These are phyloP conservation scores for Diaprepes abbreviatus DNA, from an alignment of 2,888 invertebrate genomes.

Conservation along the genomic window DNA sequence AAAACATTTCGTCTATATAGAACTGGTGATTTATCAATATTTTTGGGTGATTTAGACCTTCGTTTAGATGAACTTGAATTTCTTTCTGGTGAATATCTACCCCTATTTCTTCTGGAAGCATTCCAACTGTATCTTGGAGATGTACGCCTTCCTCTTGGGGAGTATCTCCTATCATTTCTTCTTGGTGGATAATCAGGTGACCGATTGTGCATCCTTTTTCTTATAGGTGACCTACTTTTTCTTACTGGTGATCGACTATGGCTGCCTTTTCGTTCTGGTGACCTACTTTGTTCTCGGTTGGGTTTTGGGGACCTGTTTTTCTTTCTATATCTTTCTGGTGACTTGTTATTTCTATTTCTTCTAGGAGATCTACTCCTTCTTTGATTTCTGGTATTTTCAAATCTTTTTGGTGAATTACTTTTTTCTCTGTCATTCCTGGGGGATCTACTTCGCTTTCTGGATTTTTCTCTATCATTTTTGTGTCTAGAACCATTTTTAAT, in stretches of 20 bases:
- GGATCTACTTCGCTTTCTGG: slow-evolving; percentile 8
- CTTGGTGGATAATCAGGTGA: neutral
- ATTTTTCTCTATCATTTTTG: slow-evolving; percentile 12
- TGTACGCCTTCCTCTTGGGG: neutral
- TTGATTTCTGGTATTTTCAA: neutral
- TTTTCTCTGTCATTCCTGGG: slow-evolving; percentile 4
- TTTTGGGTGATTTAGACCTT: slow-evolving; percentile 23
- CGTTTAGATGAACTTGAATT: neutral
- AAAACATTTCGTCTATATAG: neutral
- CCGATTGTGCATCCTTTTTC: too few relatives aligned
- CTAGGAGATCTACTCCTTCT: neutral
- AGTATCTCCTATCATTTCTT: neutral
- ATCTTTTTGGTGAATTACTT: neutral
- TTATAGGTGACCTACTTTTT: too few relatives aligned
- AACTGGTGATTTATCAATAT: slow-evolving; percentile 4
- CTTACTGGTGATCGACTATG: too few relatives aligned
- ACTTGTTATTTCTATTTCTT: neutral
- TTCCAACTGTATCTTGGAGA: neutral
- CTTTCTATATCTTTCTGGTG: neutral
- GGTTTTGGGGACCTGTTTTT: neutral
- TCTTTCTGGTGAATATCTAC: neutral
- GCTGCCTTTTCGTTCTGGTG: too few relatives aligned
- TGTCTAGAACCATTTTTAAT: slow-evolving; percentile 36
- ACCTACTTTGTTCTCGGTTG: too few relatives aligned
- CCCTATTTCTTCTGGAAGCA: slow-evolving; percentile 3